A percentile compares a stretch with the other conserved stretches of the same genome.
These are phyloP conservation scores for Calephelis perditalis DNA, from an alignment of 2,888 invertebrate genomes.

Conservation along the genomic window DNA sequence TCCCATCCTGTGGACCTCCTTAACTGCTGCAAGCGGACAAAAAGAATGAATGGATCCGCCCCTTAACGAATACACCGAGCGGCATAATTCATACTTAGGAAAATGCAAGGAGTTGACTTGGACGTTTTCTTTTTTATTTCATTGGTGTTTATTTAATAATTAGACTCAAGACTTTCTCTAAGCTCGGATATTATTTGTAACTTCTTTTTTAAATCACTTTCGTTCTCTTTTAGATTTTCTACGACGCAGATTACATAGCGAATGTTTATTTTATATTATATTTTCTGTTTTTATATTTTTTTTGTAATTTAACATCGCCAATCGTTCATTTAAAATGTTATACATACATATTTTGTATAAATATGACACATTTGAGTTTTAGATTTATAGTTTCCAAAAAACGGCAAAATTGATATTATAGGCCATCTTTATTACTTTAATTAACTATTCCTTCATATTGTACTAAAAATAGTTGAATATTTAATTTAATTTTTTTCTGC, in stretches of 20 bases:
- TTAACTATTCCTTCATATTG: too few species aligned
- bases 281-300: background rate
- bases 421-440: too few species aligned
- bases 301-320: background rate
- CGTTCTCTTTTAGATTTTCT: constrained; percentile 5
- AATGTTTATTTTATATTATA: constrained; percentile 23
- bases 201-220: constrained; percentile 17
- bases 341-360: too few species aligned
- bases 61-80: constrained; percentile 78
- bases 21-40: constrained; percentile 73
- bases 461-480: too few species aligned
- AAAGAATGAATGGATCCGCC: constrained; percentile 78
- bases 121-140: constrained; percentile 44
- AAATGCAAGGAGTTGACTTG: constrained; percentile 73
- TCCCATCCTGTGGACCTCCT: constrained; percentile 64
- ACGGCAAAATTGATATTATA: too few species aligned
- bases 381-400: too few species aligned
- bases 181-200: constrained; percentile 23
- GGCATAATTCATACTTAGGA: constrained; percentile 78
- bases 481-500: too few species aligned
- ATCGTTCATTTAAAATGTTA: too few species aligned
- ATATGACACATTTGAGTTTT: too few species aligned
- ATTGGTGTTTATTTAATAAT: constrained; percentile 27
- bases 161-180: constrained; percentile 15
- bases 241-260: too few species aligned